Evolutionary conservation across 1,140 invertebrate species (phyloP).

Genomic region (Tribolium madens): DNA sequence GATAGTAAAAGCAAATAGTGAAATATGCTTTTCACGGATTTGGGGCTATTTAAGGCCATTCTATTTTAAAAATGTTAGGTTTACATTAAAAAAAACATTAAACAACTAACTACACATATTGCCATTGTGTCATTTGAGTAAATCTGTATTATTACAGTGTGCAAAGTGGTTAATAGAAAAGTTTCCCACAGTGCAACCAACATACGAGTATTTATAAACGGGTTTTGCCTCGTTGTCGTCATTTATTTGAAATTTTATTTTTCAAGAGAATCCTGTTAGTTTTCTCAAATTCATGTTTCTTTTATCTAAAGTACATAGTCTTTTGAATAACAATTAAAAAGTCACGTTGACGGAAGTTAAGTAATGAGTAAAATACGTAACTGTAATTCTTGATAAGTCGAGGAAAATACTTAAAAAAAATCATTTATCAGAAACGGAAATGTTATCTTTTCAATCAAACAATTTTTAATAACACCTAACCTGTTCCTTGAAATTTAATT

Average conservation of each 20-base stretch:
- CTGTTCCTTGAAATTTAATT: not conserved
- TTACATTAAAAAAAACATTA: not conserved
- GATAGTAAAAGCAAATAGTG: not conserved
- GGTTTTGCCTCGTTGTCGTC: not conserved
- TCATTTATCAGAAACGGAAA: not conserved
- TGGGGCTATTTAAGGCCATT: not conserved
- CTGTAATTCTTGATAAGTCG: too few species aligned
- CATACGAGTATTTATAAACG: not conserved
- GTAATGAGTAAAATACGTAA: not conserved
- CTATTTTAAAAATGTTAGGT: not conserved
- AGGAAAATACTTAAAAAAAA: too few species aligned
- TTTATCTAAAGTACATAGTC: conserved; percentile 6
- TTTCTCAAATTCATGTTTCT: not conserved
- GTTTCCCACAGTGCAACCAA: not conserved
- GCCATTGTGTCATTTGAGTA: not conserved
- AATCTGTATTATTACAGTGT: not conserved
- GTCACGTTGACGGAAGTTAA: not conserved
- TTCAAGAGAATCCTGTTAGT: not conserved
- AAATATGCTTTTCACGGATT: not conserved
- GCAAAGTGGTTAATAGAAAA: not conserved
- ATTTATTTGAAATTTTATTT: not conserved
- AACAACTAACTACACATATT: not conserved
- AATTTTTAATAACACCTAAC: not conserved
- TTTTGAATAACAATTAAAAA: not conserved
- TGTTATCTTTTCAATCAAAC: not conserved